Evolutionary conservation across 2,113 vertebrate species (phyloP), one percentile per base, ranked within the genome.

Genomic region (Tragelaphus scriptus): DNA sequence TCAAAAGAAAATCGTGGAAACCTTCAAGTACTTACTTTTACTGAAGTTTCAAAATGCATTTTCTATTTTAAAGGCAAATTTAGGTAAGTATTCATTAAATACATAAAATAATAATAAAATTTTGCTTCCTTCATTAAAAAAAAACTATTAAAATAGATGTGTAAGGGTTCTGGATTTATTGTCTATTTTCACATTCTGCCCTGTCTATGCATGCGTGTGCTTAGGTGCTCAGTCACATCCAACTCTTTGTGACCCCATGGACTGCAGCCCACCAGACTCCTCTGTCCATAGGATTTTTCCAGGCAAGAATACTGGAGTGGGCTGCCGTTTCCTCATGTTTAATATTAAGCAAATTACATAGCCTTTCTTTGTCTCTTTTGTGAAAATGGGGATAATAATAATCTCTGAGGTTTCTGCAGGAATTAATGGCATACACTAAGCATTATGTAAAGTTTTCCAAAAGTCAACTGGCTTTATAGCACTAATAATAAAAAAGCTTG

Each of bases 61-160:
- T 93, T 80, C 44, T 81, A 87, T 75, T 93, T 96, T 96, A 85
- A 96, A 94, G n/a, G 47, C 36, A 97, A 93, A 93, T 87, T 96
- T 65, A 85, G 13, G 55, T 30, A 61, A 77, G 36, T 26, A 91
- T 79, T 94, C 6, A 44, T 87, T 87, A 84, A 89, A 92, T 94
- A 93, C 6, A 68, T 44, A 82, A 58, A 97, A 65, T 55, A 94
- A 63, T 23, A 88, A 89, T 1, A 92, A 96, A 96, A 85, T 85
- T 58, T 94, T 81, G 58, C 4, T 91, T 94, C 51, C 71, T 40
- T 40, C 36, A 40, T 75, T 6, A 75, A 75, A 40, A 36, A 75
- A 92, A 85, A 91, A 53, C 5, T 40, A 90, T 7, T 80, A 95
- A 90, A 21, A 68, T 5, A 85, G 7, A 80, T 80, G 12, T 23